These are phyloP conservation scores for Ips typographus DNA, from an alignment of 1,140 invertebrate species.

Conservation along the genomic window DNA sequence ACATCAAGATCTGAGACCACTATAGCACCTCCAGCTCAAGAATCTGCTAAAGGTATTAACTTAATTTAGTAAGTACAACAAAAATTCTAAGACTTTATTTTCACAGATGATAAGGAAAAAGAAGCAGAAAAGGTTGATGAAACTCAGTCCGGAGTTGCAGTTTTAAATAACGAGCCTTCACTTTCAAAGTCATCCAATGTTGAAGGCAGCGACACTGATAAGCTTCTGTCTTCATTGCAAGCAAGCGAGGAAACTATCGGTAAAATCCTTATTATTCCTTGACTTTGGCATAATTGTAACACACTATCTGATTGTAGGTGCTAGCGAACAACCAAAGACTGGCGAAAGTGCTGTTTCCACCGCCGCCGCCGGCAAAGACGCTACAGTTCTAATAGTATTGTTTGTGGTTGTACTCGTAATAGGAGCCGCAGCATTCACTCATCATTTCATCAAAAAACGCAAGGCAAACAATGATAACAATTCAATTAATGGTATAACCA, in stretches of 20 bases:
- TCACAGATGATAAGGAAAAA: background rate
- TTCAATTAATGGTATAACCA: constrained; percentile 1
- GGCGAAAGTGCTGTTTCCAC: constrained; percentile 29
- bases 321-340: constrained; percentile 18
- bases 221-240: constrained; percentile 7
- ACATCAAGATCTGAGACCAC: background rate
- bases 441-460: constrained; percentile 51
- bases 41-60: no score
- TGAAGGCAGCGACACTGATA: constrained; percentile 27
- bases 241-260: constrained; percentile 9
- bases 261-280: constrained; percentile 1
- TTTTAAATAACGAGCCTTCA: constrained; percentile 19
- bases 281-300: background rate
- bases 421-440: constrained; percentile 53
- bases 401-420: constrained; percentile 55
- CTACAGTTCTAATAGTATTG: constrained; percentile 48
- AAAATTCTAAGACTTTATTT: no score
- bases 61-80: no score
- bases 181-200: background rate
- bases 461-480: constrained; percentile 28
- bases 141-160: constrained; percentile 29
- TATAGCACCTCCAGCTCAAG: background rate
- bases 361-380: constrained; percentile 30
- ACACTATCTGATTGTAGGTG: background rate
- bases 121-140: constrained; percentile 19